phyloP scores from a whole-genome alignment of 2,113 vertebrate genomes.

The Girardinichthys multiradiatus region DNA sequence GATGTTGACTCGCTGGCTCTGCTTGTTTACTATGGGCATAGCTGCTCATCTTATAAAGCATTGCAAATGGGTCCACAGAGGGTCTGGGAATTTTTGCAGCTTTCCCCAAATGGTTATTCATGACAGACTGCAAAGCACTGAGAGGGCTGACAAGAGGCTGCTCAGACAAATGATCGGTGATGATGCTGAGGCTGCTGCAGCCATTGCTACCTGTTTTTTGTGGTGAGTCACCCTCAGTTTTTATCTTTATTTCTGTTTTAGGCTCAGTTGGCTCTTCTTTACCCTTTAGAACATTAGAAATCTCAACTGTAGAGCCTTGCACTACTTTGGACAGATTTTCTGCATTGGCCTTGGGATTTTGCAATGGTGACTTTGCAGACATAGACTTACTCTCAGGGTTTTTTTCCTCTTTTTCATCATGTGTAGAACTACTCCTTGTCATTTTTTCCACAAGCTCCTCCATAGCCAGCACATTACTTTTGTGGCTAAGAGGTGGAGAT shows the following conservation, averaged over 20 bases:
- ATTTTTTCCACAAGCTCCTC: conserved; percentile 98
- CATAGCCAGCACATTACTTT: conserved; percentile 96
- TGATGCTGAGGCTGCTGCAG: conserved; percentile 90
- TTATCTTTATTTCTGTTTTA: conserved; percentile 78
- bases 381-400: conserved; percentile 76
- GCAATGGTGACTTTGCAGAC: conserved; percentile 82
- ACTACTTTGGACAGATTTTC: conserved; percentile 80
- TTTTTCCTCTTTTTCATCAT: conserved; percentile 86
- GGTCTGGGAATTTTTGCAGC: conserved; percentile 91
- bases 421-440: conserved; percentile 89
- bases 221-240: conserved; percentile 85
- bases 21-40: conserved; percentile 85
- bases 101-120: conserved; percentile 98
- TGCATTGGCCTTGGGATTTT: conserved; percentile 81
- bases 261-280: conserved; percentile 81
- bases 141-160: conserved; percentile 94
- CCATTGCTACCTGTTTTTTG: conserved; percentile 89
- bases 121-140: conserved; percentile 97
- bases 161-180: conserved; percentile 95
- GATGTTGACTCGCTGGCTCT: conserved; percentile 86
- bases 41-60: conserved; percentile 95
- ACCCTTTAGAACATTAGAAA: conserved; percentile 72
- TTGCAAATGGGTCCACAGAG: conserved; percentile 91
- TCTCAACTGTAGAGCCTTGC: conserved; percentile 67
- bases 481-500: conserved; percentile 90